Evolutionary conservation across 2,797 vertebrate genomes (phyloP), one percentile per base, ranked within the genome.

Genomic region (Simalia tracyae): DNA sequence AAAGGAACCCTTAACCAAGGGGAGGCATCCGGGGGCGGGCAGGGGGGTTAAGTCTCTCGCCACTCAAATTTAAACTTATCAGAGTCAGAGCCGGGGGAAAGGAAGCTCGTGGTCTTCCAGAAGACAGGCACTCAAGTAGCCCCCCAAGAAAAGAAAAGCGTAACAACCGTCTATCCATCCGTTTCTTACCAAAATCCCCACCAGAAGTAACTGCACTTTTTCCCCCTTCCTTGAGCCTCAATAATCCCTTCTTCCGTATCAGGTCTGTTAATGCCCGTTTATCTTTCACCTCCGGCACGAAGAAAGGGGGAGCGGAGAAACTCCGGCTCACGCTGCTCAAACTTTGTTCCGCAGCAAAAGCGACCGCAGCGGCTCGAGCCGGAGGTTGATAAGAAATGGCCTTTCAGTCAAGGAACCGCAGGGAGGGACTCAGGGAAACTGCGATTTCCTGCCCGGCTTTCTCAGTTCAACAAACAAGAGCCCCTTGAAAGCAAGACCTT

Each of bases 361-460:
- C 56, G n/a, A 54, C 81, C 36, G 42, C 81, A 5, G 68, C n/a
- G 50, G 90, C 61, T 91, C 66, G 86, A 66, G n/a, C 7, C 63
- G 91, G 87, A n/a, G 6, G 93, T 72, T 57, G 96, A 94, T 94
- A 57, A 94, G 94, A 61, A 92, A 3, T 86, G 92, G 97, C 96
- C 95, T 96, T 96, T 95, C 95, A 96, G 95, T 95, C 94, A 94
- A 96, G 96, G 95, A 97, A 96, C 94, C 96, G 90, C 95, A 19
- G 84, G 63, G 92, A 92, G 96, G 97, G 97, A 98, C 96, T 98
- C 97, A 97, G 96, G 96, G 92, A 93, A 97, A 96, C 92, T 92
- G 26, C 17, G 96, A 96, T 86, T 91, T 98, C 97, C 97, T 97
- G 96, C 95, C 95, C 92, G 86, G 54, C 85, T 84, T 90, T 42